Evolutionary conservation across 1,140 invertebrate genomes (phyloP).

Genomic region (Hyles euphorbiae): DNA sequence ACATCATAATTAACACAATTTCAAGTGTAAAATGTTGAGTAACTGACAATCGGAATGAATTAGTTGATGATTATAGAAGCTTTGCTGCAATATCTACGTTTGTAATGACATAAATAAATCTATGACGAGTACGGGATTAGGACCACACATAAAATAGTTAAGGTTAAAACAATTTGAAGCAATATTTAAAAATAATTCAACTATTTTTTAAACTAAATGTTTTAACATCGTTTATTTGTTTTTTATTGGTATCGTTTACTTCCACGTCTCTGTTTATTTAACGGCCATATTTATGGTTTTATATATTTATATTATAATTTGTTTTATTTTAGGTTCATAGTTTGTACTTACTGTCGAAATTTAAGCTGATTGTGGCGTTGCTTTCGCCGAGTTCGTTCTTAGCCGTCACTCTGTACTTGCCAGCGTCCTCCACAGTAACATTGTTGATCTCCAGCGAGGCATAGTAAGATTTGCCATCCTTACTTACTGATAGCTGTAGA

Average conservation of each 20-base stretch:
- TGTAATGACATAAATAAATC: constrained; percentile 32
- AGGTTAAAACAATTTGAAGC: constrained; percentile 25
- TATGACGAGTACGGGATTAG: constrained; percentile 45
- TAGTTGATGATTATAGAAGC: constrained; percentile 63
- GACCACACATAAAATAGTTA: constrained; percentile 27
- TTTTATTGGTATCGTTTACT: too few species aligned
- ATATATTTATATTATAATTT: too few species aligned
- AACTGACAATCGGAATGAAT: constrained; percentile 44
- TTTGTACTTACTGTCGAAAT: constrained; percentile 95
- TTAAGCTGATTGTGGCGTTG: constrained; percentile 96
- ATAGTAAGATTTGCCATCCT: constrained; percentile 95
- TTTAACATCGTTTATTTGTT: neutral
- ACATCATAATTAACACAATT: constrained; percentile 14
- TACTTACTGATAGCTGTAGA: constrained; percentile 87
- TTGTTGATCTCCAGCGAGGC: constrained; percentile 94
- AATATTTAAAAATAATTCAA: neutral
- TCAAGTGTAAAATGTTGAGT: constrained; percentile 49
- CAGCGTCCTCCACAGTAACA: constrained; percentile 97
- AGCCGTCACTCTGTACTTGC: constrained; percentile 97
- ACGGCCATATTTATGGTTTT: too few species aligned
- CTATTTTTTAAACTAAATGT: neutral
- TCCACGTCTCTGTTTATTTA: too few species aligned
- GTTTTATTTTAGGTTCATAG: too few species aligned
- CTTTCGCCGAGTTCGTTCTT: constrained; percentile 97
- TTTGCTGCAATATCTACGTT: constrained; percentile 61